These are phyloP conservation scores for Pseudotriccus pelzelni DNA, from an alignment of 2,797 vertebrate species.

Conservation along the genomic window DNA sequence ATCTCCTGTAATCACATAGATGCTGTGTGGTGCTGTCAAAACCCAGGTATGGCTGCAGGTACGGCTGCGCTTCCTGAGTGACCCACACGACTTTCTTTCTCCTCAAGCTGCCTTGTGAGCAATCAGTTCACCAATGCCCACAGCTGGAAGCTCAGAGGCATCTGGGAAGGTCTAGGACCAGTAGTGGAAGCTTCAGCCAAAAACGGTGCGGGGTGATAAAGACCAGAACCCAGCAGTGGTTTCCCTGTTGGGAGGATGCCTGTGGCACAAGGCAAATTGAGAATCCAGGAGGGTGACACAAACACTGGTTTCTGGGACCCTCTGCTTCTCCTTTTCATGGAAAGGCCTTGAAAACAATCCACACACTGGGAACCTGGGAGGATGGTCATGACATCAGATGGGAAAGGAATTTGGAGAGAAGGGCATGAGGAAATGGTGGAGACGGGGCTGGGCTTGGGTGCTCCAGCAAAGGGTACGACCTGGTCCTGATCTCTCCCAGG, in stretches of 20 bases:
- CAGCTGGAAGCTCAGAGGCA: background rate
- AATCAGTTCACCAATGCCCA: background rate
- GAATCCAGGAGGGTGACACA: background rate
- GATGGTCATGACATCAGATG: accelerated
- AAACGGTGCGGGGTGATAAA: accelerated
- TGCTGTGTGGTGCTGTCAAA: background rate
- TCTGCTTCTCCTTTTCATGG: background rate
- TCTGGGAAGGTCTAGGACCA: background rate
- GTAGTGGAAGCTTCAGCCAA: background rate
- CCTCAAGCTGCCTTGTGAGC: background rate
- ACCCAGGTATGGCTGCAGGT: background rate
- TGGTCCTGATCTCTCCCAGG: background rate
- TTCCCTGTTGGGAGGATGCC: background rate
- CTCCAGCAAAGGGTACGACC: background rate
- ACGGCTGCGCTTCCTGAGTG: background rate
- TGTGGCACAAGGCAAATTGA: background rate
- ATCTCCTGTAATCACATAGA: background rate
- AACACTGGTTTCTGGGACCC: background rate
- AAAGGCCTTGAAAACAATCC: background rate
- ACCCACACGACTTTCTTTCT: background rate
- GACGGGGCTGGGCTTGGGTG: background rate
- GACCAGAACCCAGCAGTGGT: background rate
- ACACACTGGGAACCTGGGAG: background rate
- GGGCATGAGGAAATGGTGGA: slow-evolving; percentile 15
- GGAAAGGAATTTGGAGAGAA: background rate